Conservation (phyloP, 2,797 vertebrate genomes). For the Crypturellus tataupa region DNA sequence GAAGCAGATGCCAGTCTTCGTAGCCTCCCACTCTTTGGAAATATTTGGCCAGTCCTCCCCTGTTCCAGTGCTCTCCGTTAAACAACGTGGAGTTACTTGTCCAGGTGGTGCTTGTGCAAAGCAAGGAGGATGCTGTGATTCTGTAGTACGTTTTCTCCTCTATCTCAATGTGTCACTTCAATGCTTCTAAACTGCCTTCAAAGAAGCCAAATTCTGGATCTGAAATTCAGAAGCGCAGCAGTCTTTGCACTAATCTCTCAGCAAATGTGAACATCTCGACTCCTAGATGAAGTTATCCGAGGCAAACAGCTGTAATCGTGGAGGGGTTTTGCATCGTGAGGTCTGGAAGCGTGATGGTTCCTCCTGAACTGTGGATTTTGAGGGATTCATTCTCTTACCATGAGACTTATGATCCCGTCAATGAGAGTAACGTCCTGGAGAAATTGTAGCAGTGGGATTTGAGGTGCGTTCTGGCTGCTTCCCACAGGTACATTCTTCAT, state of each 20-base stretch:
- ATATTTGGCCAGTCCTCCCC: not conserved
- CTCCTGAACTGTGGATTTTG: not conserved
- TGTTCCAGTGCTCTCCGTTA: fast-evolving
- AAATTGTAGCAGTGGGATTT: not conserved
- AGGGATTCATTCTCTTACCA: not conserved
- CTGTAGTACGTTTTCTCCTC: not conserved
- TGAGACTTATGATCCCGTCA: not conserved
- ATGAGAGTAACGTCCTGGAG: not conserved
- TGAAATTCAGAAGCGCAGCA: too few species aligned
- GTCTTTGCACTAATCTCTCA: too few species aligned
- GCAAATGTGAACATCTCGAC: too few species aligned
- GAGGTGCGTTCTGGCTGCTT: not conserved
- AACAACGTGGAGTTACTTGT: not conserved
- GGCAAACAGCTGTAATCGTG: not conserved
- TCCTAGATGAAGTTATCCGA: not conserved
- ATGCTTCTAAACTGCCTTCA: not conserved
- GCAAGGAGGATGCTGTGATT: not conserved
- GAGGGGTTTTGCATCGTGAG: not conserved
- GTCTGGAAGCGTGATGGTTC: not conserved
- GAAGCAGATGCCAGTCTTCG: not conserved
- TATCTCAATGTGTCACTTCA: not conserved
- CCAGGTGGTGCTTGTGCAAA: not conserved
- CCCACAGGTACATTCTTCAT: fast-evolving
- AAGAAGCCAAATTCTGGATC: not conserved
- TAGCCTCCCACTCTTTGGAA: not conserved